phyloP scores from a whole-genome alignment of 2,888 invertebrate genomes.

The Hirtodrosophila confusa region DNA sequence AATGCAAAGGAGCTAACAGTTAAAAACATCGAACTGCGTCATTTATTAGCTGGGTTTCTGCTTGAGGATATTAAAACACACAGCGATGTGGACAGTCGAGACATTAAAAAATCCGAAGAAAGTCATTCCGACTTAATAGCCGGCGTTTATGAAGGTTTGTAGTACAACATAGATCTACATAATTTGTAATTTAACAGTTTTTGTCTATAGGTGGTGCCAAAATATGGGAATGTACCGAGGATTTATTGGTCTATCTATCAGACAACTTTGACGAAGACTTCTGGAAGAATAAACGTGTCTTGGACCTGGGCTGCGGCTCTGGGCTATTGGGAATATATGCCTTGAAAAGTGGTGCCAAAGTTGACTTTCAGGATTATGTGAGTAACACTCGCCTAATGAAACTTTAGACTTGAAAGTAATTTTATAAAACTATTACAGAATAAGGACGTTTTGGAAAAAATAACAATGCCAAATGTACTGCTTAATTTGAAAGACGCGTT shows the following conservation, averaged over 20 bases:
- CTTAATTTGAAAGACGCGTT: conserved; percentile 85
- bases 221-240: conserved; percentile 97
- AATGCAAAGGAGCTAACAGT: conserved; percentile 67
- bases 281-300: conserved; percentile 86
- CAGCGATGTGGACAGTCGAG: conserved; percentile 67
- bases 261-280: conserved; percentile 81
- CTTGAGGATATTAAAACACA: conserved; percentile 71
- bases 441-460: conserved; percentile 90
- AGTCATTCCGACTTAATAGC: conserved; percentile 90
- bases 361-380: conserved; percentile 98
- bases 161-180: not conserved
- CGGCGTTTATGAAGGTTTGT: conserved; percentile 91
- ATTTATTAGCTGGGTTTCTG: conserved; percentile 75
- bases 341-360: conserved; percentile 87
- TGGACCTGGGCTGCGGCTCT: conserved; percentile 97
- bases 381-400: conserved; percentile 80
- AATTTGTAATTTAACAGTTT: conserved; percentile 33
- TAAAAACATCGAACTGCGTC: conserved; percentile 57
- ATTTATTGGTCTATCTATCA: conserved; percentile 89
- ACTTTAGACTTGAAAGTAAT: too few species aligned
- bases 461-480: conserved; percentile 93
- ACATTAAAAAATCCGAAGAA: conserved; percentile 85
- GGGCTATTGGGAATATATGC: conserved; percentile 94
- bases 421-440: conserved; percentile 88
- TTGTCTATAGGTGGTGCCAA: conserved; percentile 92